Evolutionary conservation across 2,113 vertebrate genomes (phyloP), one percentile per base, ranked within the genome.

Genomic region (Oncorhynchus gorbuscha): DNA sequence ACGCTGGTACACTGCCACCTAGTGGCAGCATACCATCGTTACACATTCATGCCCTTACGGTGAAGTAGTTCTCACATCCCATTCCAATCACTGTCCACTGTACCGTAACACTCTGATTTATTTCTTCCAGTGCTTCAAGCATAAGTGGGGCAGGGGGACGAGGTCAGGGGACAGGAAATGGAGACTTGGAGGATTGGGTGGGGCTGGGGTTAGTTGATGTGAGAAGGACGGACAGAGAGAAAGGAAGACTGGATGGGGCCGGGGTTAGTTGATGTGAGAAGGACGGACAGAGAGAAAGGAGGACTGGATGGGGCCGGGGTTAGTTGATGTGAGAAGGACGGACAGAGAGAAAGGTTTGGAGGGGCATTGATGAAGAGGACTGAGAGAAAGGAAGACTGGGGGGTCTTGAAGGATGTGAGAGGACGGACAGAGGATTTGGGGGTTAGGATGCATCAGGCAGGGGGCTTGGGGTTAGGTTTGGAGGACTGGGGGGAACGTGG

Each of bases 1-100:
- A 14, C 16, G 3, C 55, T 5, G 16, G 16, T 58, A 58, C 86
- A 58, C 86, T 76, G 83, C 89, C 89, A 83, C 84, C 82, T 83
- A 80, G 79, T 78, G 77, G 87, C 83, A 79, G 26, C 8, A 39
- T 24, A 73, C 68, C 13, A 71, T 64, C 76, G 81, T 32, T 79
- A 86, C 81, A 87, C 71, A 73, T 73, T 61, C 20, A 9, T 24
- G 79, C 75, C 84, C 58, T 81, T 75, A 12, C 3, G 39, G 3
- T 45, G 2, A 45, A 45, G 2, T 45, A 9, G 39, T 73, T 55
- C 66, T 32, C 20, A 45, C 5, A 22, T 59, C 5, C 4, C 1
- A 9, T 62, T 35, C 48, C 22, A 30, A 55, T 61, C 76, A 58
- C 26, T 81, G 64, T 61, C 55, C 71, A 1, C 30, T 32, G 20